Percentiles rank a stretch among this genome's conserved stretches.
Evolutionary conservation across 2,113 vertebrate genomes (phyloP).

Genomic region (Labeo catla): DNA sequence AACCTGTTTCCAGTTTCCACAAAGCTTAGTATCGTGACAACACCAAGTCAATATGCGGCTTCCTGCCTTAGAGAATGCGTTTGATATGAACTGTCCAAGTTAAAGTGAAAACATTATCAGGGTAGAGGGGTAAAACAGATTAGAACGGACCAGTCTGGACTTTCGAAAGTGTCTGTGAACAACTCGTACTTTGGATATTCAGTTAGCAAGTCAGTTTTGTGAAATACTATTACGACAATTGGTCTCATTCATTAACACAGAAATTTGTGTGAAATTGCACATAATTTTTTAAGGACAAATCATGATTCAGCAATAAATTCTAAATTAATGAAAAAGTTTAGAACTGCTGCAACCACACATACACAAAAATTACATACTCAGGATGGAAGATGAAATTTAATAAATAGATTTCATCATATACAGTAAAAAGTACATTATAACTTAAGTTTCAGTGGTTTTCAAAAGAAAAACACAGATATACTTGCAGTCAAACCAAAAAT

Average conservation of each 20-base stretch:
- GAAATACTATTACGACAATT: neutral
- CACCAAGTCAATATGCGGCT: constrained; percentile 49
- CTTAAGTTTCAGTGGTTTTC: neutral
- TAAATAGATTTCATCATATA: neutral
- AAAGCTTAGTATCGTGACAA: constrained; percentile 16
- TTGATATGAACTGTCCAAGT: constrained; percentile 54
- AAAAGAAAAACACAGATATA: neutral
- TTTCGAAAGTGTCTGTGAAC: constrained; percentile 35
- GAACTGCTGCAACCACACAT: neutral
- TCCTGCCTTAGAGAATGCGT: constrained; percentile 49
- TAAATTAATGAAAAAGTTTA: too few species aligned
- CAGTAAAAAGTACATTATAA: neutral
- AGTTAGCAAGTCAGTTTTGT: neutral
- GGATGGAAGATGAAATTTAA: neutral
- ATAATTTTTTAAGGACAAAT: neutral
- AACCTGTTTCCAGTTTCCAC: constrained; percentile 45
- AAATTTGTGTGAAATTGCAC: neutral
- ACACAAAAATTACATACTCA: neutral
- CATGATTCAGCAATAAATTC: neutral
- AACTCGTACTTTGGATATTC: neutral
- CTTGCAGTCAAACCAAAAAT: too few species aligned
- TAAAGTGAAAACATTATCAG: constrained; percentile 44
- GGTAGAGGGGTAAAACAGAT: constrained; percentile 37
- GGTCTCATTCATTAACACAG: neutral
- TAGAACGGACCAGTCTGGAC: constrained; percentile 42